Evolutionary conservation across 2,113 vertebrate species (phyloP).

Genomic region (Salvelinus alpinus): DNA sequence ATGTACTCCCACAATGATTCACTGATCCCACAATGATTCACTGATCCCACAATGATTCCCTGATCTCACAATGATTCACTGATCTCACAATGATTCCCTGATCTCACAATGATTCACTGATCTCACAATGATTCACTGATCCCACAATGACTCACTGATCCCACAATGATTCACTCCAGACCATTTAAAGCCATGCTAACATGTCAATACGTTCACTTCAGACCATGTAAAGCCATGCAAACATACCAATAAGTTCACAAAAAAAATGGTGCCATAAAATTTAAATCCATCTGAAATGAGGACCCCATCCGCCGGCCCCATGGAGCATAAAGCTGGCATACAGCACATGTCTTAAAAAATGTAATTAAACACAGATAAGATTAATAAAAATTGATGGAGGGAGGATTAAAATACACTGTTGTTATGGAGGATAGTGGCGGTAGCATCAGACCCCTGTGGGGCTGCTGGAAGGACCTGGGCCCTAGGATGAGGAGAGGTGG

Average conservation of each 20-base stretch:
- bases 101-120: too few species aligned
- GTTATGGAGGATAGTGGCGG: constrained; percentile 69
- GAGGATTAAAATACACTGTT: constrained; percentile 79
- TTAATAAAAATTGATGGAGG: constrained; percentile 76
- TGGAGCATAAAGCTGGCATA: constrained; percentile 77
- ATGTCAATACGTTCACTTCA: too few species aligned
- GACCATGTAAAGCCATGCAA: neutral
- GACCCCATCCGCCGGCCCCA: constrained; percentile 38
- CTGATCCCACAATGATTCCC: too few species aligned
- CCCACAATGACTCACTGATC: too few species aligned
- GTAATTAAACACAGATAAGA: constrained; percentile 83
- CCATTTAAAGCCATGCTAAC: neutral
- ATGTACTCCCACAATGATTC: too few species aligned
- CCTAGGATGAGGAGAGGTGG: constrained; percentile 60
- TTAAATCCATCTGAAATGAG: neutral
- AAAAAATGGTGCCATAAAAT: too few species aligned
- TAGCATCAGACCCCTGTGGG: constrained; percentile 53
- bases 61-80: too few species aligned
- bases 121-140: too few species aligned
- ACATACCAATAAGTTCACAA: neutral
- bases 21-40: too few species aligned
- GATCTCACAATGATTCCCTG: too few species aligned
- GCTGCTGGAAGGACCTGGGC: constrained; percentile 48
- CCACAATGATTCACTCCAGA: too few species aligned
- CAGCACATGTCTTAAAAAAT: constrained; percentile 75